Conservation (phyloP, 2,113 vertebrate genomes). For the Geothlypis trichas region DNA sequence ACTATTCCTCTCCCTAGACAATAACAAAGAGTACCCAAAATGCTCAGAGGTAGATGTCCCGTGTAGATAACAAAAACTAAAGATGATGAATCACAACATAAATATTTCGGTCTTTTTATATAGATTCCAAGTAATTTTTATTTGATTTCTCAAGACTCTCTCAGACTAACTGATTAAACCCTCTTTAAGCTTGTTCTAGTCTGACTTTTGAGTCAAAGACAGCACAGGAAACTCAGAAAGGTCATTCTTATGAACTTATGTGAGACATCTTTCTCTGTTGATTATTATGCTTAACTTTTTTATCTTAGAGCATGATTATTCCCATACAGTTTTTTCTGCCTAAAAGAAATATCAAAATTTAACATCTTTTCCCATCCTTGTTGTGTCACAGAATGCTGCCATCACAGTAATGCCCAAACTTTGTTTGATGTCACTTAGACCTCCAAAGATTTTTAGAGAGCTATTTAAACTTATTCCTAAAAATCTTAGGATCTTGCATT, state of each 20-base stretch:
- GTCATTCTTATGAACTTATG: neutral
- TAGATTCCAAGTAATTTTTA: neutral
- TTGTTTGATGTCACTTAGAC: neutral
- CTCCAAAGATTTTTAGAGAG: neutral
- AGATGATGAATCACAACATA: neutral
- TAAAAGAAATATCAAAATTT: neutral
- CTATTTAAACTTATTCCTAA: neutral
- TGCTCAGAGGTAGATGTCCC: neutral
- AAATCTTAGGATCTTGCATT: neutral
- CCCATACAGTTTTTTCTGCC: neutral
- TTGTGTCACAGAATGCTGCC: neutral
- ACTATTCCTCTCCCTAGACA: neutral
- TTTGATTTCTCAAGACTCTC: neutral
- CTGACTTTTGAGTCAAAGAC: neutral
- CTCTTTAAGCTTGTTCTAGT: neutral
- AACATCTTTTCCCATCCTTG: rapidly evolving
- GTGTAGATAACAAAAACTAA: neutral
- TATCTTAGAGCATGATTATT: neutral
- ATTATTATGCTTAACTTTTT: neutral
- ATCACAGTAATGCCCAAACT: neutral
- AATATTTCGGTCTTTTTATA: neutral
- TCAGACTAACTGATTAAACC: neutral
- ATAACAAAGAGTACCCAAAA: neutral
- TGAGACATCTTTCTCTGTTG: neutral
- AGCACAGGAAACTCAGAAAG: neutral